phyloP scores from a whole-genome alignment of 2,888 invertebrate genomes.

The Andricus quercusramuli region DNA sequence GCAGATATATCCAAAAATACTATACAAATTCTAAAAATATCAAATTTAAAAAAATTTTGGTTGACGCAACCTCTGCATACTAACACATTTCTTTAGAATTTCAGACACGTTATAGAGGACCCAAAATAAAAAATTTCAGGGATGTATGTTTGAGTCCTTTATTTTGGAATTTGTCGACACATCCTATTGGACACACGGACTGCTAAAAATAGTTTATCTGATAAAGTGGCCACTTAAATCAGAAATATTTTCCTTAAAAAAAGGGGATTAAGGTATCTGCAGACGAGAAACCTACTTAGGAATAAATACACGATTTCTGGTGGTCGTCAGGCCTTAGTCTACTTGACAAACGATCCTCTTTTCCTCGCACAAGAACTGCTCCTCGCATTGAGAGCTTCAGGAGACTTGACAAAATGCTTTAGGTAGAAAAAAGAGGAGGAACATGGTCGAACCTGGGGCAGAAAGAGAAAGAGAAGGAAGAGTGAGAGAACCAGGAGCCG shows the following conservation, averaged over 20 bases:
- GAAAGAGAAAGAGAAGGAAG: constrained; percentile 32
- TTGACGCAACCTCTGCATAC: too few species aligned
- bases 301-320: constrained; percentile 40
- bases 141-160: too few species aligned
- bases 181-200: too few species aligned
- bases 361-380: constrained; percentile 38
- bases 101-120: too few species aligned
- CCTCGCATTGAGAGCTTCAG: constrained; percentile 53
- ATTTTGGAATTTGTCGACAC: too few species aligned
- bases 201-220: not conserved
- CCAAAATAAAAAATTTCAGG: too few species aligned
- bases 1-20: too few species aligned
- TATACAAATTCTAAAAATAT: too few species aligned
- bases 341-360: constrained; percentile 40
- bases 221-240: constrained; percentile 3
- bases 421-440: constrained; percentile 43
- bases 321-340: constrained; percentile 36
- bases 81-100: too few species aligned
- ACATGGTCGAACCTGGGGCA: constrained; percentile 21
- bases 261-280: constrained; percentile 26
- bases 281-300: constrained; percentile 35
- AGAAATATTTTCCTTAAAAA: constrained; percentile 15
- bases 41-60: too few species aligned
- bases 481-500: constrained; percentile 37
- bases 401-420: constrained; percentile 58